phyloP scores from a whole-genome alignment of 1,140 invertebrate genomes.

The Himalopsyche phryganea region DNA sequence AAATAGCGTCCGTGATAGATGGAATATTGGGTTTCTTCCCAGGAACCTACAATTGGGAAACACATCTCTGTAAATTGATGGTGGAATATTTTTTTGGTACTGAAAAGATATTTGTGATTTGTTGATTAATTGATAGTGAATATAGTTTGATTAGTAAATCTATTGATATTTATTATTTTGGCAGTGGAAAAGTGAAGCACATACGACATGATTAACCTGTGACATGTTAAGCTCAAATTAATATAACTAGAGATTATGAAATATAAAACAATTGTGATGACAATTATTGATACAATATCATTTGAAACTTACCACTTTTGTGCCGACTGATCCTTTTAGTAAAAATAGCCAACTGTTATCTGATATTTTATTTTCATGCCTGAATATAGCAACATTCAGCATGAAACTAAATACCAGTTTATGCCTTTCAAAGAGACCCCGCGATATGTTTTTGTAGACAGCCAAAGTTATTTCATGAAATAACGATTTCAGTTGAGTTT shows the following conservation, averaged over 20 bases:
- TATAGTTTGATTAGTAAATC: no score
- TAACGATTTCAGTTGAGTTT: slow-evolving; percentile 62
- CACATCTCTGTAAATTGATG: no score
- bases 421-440: slow-evolving; percentile 85
- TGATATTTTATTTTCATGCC: slow-evolving; percentile 56
- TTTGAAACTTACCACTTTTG: slow-evolving; percentile 42
- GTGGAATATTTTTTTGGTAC: no score
- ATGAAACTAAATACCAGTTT: slow-evolving; percentile 87
- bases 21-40: slow-evolving; percentile 52
- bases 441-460: slow-evolving; percentile 83
- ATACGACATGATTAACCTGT: no score
- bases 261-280: no score
- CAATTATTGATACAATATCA: no score
- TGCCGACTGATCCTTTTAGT: slow-evolving; percentile 62
- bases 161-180: no score
- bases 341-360: slow-evolving; percentile 70
- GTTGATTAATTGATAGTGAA: no score
- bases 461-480: slow-evolving; percentile 74
- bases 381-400: slow-evolving; percentile 71
- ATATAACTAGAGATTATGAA: no score
- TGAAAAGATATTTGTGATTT: no score
- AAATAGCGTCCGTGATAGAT: slow-evolving; percentile 58
- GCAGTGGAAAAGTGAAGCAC: no score
- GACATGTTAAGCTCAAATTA: no score
- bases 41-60: slow-evolving; percentile 38